Evolutionary conservation across 2,888 invertebrate genomes (phyloP).

Genomic region (Oligia strigilis): DNA sequence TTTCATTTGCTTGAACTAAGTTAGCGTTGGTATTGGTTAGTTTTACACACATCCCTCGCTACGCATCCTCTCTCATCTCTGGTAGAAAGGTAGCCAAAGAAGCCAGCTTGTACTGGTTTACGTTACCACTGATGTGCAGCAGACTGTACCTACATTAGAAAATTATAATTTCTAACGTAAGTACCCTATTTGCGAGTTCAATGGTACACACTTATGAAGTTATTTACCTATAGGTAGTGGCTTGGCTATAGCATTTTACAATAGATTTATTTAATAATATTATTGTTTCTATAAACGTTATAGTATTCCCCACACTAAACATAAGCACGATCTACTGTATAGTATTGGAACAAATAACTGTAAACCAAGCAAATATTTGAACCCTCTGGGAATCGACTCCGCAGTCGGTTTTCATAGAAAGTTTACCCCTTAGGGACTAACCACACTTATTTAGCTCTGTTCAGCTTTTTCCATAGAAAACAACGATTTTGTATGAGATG

Average conservation of each 20-base stretch:
- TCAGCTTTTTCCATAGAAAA: too few relatives aligned
- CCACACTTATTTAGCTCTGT: too few relatives aligned
- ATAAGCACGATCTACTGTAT: conserved; percentile 23
- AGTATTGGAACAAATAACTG: conserved; percentile 29
- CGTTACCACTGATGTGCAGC: background rate
- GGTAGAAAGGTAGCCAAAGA: too few relatives aligned
- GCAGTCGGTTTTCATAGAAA: background rate
- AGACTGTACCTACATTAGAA: background rate
- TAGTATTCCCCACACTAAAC: conserved; percentile 7
- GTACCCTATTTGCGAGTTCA: background rate
- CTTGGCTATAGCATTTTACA: background rate
- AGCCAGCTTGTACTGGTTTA: background rate
- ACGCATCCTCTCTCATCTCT: too few relatives aligned
- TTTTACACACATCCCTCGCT: too few relatives aligned
- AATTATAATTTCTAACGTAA: background rate
- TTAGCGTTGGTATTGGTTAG: too few relatives aligned
- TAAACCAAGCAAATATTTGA: conserved; percentile 10
- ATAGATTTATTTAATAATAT: conserved; percentile 5
- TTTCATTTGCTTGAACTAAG: too few relatives aligned
- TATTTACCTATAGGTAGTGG: background rate
- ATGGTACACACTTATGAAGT: background rate
- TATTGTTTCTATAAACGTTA: background rate
- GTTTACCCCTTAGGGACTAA: background rate
- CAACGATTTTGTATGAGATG: too few relatives aligned
- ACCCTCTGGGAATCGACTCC: conserved; percentile 16